Evolutionary conservation across 2,113 vertebrate species (phyloP).

Genomic region (Apaloderma vittatum): DNA sequence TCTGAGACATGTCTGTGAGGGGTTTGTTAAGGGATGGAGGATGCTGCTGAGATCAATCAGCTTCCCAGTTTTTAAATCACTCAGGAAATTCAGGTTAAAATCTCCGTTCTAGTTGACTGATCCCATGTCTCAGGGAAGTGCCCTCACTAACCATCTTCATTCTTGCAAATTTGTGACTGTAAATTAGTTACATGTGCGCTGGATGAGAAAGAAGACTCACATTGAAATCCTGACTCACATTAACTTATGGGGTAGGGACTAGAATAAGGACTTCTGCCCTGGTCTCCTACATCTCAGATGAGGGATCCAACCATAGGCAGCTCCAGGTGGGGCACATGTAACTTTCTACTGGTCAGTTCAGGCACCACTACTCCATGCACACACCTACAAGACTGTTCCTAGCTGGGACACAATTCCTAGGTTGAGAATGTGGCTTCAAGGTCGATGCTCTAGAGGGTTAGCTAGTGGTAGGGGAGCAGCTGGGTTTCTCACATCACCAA

Average conservation of each 20-base stretch:
- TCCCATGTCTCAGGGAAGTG: not conserved
- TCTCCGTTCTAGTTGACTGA: slow-evolving; percentile 32
- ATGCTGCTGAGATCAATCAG: slow-evolving; percentile 60
- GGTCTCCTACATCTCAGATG: not conserved
- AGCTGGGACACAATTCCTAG: not conserved
- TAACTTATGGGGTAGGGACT: not conserved
- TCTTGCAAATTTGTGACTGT: not conserved
- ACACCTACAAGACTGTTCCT: rapidly evolving
- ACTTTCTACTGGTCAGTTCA: not conserved
- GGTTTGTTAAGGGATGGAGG: slow-evolving; percentile 30
- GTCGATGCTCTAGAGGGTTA: not conserved
- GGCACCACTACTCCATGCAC: not conserved
- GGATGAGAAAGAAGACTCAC: not conserved
- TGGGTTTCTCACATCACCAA: not conserved
- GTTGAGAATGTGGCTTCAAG: not conserved
- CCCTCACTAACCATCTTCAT: slow-evolving; percentile 24
- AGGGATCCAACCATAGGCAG: not conserved
- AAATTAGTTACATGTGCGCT: slow-evolving; percentile 19
- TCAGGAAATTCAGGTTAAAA: slow-evolving; percentile 52
- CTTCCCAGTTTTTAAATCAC: slow-evolving; percentile 47
- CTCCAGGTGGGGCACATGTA: not conserved
- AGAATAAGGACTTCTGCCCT: not conserved
- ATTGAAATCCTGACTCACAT: not conserved
- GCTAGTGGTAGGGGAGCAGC: not conserved
- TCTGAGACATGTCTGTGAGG: slow-evolving; percentile 32